These are phyloP conservation scores for Eulithis prunata DNA, from an alignment of 2,888 invertebrate species.

Conservation along the genomic window DNA sequence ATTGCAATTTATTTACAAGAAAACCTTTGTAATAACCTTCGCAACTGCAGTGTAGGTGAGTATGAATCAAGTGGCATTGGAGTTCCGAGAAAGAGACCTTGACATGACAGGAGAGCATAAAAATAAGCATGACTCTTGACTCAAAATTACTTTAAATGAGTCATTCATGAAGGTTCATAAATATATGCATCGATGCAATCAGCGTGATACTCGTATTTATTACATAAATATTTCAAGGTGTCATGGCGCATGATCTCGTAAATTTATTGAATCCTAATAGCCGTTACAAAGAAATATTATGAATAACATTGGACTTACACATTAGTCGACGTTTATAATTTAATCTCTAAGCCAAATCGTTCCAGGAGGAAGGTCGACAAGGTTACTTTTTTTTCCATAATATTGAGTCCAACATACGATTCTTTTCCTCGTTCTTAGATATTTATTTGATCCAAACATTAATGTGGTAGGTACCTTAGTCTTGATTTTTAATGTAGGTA, in stretches of 20 bases:
- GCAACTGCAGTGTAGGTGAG: constrained; percentile 21
- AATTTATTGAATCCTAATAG: no score
- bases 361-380: no score
- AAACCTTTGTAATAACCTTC: constrained; percentile 33
- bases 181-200: neutral
- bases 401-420: no score
- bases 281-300: no score
- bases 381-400: no score
- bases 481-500: no score
- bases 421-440: no score
- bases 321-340: no score
- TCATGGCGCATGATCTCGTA: neutral
- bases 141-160: constrained; percentile 18
- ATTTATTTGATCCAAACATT: no score
- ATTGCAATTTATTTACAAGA: constrained; percentile 6
- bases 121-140: constrained; percentile 38
- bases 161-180: constrained; percentile 2
- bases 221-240: neutral
- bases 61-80: constrained; percentile 58
- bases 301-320: no score
- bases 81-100: constrained; percentile 58
- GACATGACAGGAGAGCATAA: constrained; percentile 56
- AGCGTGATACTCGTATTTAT: neutral
- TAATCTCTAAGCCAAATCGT: no score
- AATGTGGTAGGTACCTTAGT: no score